Evolutionary conservation across 2,888 invertebrate genomes (phyloP).

Genomic region (Glyphotaelius pellucidus): DNA sequence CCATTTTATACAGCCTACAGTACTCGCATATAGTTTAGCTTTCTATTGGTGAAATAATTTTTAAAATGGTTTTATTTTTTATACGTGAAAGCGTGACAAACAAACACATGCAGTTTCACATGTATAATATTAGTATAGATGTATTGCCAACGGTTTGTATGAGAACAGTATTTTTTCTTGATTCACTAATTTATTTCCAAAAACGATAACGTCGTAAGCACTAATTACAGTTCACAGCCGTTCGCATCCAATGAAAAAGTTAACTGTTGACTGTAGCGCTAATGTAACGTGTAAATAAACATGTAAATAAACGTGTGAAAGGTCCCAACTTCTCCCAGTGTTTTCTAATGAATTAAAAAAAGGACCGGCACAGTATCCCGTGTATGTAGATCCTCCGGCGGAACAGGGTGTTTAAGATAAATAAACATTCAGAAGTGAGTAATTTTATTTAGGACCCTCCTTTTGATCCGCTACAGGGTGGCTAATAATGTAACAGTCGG

Average conservation of each 20-base stretch:
- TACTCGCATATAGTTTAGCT: too few species aligned
- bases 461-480: slow-evolving; percentile 7
- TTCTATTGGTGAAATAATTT: too few species aligned
- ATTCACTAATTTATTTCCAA: neutral
- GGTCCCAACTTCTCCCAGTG: neutral
- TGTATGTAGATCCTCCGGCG: slow-evolving; percentile 7
- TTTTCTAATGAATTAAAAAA: slow-evolving; percentile 40
- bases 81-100: too few species aligned
- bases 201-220: neutral
- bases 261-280: slow-evolving; percentile 19
- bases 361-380: neutral
- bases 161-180: neutral
- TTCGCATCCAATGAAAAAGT: slow-evolving; percentile 4
- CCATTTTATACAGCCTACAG: too few species aligned
- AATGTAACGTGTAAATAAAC: slow-evolving; percentile 29
- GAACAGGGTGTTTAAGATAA: slow-evolving; percentile 50
- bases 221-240: neutral
- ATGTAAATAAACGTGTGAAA: slow-evolving; percentile 8
- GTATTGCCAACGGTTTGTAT: neutral
- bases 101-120: too few species aligned
- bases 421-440: slow-evolving; percentile 56
- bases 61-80: too few species aligned
- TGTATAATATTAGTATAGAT: too few species aligned
- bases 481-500: neutral
- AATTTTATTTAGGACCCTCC: slow-evolving; percentile 58